These are phyloP conservation scores for Meleagris gallopavo DNA, from an alignment of 2,113 vertebrate species.

Conservation along the genomic window DNA sequence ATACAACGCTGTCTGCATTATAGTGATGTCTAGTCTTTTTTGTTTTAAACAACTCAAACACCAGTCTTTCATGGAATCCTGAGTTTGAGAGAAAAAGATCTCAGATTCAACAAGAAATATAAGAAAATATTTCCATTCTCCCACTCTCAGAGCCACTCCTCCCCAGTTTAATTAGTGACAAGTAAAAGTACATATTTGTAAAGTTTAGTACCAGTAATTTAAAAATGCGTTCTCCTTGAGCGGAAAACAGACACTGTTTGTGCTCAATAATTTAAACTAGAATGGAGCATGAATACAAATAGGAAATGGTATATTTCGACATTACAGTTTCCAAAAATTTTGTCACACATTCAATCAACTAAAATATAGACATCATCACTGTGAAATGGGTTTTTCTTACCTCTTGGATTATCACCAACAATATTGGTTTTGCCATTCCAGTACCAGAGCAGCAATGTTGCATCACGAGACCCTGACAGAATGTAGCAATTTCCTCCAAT, in stretches of 20 bases:
- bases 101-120: background rate
- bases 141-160: background rate
- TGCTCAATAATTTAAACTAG: background rate
- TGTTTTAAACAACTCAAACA: background rate
- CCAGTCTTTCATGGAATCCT: background rate
- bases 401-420: conserved; percentile 89
- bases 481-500: conserved; percentile 98
- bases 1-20: background rate
- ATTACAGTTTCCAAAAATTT: background rate
- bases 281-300: background rate
- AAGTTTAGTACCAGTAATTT: background rate
- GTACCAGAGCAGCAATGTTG: conserved; percentile 97
- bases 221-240: background rate
- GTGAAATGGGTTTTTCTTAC: conserved; percentile 74
- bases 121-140: background rate
- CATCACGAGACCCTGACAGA: conserved; percentile 95
- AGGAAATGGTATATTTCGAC: background rate
- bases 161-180: background rate
- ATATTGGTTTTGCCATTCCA: conserved; percentile 95
- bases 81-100: background rate
- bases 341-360: background rate
- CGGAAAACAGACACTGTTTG: background rate
- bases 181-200: background rate
- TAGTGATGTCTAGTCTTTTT: background rate
- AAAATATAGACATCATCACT: background rate